A percentile compares a stretch with the other conserved stretches of the same genome.
Evolutionary conservation across 2,797 vertebrate species (phyloP).

Genomic region (Smutsia gigantea): DNA sequence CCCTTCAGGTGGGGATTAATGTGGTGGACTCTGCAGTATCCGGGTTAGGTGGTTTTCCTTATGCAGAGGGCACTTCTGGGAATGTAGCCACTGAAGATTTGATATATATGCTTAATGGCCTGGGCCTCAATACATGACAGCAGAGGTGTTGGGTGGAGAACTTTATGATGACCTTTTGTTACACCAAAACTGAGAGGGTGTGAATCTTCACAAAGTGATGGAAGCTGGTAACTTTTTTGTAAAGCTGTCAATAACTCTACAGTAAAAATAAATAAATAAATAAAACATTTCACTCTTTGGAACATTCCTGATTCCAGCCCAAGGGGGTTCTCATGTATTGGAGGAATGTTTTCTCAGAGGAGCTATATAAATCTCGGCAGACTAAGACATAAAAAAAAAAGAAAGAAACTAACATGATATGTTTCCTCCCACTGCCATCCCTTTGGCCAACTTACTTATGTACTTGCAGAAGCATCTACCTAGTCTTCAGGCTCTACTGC

Average conservation of each 20-base stretch:
- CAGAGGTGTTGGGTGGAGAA: no score
- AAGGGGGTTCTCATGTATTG: no score
- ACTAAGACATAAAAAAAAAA: neutral
- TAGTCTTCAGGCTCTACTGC: neutral
- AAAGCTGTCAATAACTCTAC: conserved; percentile 92
- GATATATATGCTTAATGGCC: conserved; percentile 92
- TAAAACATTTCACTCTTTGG: no score
- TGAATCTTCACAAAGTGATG: conserved; percentile 92
- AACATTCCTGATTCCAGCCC: no score
- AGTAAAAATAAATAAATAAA: conserved; percentile 79
- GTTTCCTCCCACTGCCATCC: neutral
- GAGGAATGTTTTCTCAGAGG: neutral
- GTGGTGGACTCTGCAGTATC: conserved; percentile 92
- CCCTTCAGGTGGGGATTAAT: conserved; percentile 94
- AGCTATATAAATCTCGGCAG: neutral
- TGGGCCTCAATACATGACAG: conserved; percentile 89
- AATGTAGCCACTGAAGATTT: conserved; percentile 93
- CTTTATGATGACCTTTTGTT: no score
- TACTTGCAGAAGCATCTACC: neutral
- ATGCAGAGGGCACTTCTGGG: conserved; percentile 91
- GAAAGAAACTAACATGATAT: neutral
- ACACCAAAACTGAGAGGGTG: conserved; percentile 87
- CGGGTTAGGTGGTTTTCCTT: conserved; percentile 92
- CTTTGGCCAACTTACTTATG: neutral
- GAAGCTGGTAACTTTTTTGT: conserved; percentile 94